Evolutionary conservation across 2,888 invertebrate genomes (phyloP).

Genomic region (Ernsta delagoae): DNA sequence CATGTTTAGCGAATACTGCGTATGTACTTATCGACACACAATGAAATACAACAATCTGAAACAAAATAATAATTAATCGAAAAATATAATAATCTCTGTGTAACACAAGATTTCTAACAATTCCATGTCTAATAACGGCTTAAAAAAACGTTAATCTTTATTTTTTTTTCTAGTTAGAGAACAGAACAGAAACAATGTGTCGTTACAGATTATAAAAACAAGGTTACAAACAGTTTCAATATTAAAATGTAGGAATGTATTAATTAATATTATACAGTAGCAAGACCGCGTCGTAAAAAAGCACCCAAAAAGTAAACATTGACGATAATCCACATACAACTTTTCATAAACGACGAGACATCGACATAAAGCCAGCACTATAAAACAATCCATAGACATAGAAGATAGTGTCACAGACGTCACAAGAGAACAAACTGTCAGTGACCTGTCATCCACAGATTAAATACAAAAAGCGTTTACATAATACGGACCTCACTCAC

Average conservation of each 20-base stretch:
- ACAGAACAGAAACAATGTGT: conserved; percentile 18
- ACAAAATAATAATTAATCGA: conserved; percentile 74
- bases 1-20: conserved; percentile 50
- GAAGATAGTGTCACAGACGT: conserved; percentile 40
- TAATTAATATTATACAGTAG: conserved; percentile 44
- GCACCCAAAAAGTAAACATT: conserved; percentile 65
- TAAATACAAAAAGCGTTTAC: conserved; percentile 62
- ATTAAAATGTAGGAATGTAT: conserved; percentile 74
- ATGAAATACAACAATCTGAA: conserved; percentile 70
- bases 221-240: conserved; percentile 42
- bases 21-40: conserved; percentile 52
- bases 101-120: conserved; percentile 74
- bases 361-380: conserved; percentile 19
- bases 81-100: conserved; percentile 82
- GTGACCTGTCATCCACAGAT: conserved; percentile 53
- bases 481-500: conserved; percentile 70
- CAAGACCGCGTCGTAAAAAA: conserved; percentile 53
- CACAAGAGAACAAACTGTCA: conserved; percentile 48
- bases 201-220: conserved; percentile 21
- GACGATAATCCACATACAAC: conserved; percentile 19
- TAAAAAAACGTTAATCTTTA: conserved; percentile 2
- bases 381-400: conserved; percentile 31
- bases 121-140: conserved; percentile 61
- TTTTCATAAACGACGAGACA: conserved; percentile 5
- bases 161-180: too few relatives aligned